Evolutionary conservation across 2,888 invertebrate species (phyloP).

Genomic region (Enchytraeus crypticus): DNA sequence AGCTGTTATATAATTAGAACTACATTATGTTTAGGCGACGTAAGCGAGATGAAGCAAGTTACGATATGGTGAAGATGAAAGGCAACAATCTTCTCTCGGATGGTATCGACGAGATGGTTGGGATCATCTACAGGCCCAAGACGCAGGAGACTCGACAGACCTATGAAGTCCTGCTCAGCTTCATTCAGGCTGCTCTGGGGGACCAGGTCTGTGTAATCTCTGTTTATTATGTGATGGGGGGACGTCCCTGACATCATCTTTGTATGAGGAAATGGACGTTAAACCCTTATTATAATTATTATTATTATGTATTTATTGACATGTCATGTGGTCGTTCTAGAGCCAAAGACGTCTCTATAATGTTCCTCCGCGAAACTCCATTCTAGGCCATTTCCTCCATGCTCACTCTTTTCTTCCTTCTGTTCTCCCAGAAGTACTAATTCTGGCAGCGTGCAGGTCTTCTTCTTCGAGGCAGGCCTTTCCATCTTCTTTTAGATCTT

Average conservation of each 20-base stretch:
- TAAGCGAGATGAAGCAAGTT: slow-evolving; percentile 70
- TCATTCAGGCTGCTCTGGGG: slow-evolving; percentile 91
- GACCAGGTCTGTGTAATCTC: slow-evolving; percentile 57
- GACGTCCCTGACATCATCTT: too few relatives aligned
- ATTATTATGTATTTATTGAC: too few relatives aligned
- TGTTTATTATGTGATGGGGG: background rate
- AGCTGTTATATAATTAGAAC: too few relatives aligned
- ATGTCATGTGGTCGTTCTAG: background rate
- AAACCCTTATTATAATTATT: too few relatives aligned
- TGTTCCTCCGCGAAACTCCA: background rate
- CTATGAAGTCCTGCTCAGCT: slow-evolving; percentile 86
- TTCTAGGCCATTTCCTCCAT: background rate
- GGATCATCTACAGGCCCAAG: slow-evolving; percentile 87
- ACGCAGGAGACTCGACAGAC: slow-evolving; percentile 96
- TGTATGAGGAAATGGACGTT: too few relatives aligned
- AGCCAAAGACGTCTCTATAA: too few relatives aligned
- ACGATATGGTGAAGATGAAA: slow-evolving; percentile 81
- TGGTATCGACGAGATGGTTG: slow-evolving; percentile 82
- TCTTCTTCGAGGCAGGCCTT: too few relatives aligned
- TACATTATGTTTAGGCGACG: slow-evolving; percentile 35
- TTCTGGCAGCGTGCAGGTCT: too few relatives aligned
- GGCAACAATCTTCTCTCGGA: slow-evolving; percentile 62
- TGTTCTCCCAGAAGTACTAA: too few relatives aligned
- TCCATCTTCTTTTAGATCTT: too few relatives aligned
- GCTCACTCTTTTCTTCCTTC: too few relatives aligned